Percentiles rank a stretch among this genome's conserved stretches.
Conservation (phyloP, 1,140 invertebrate species). For the Musca domestica region DNA sequence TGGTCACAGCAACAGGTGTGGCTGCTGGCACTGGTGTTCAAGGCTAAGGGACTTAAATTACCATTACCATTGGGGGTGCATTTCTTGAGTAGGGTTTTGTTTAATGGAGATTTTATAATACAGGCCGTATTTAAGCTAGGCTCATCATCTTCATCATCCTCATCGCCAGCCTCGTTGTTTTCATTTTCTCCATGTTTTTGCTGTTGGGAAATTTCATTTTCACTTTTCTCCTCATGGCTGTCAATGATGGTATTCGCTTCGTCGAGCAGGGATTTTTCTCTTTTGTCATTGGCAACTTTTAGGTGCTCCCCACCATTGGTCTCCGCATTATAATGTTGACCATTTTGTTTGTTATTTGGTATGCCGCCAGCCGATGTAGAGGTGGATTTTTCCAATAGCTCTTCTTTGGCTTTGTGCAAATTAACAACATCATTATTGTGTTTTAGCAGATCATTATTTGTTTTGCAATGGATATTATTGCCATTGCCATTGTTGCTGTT, state of each 20-base stretch:
- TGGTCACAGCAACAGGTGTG: neutral
- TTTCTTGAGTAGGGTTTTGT: conserved; percentile 48
- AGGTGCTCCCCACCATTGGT: conserved; percentile 21
- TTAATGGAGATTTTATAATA: conserved; percentile 49
- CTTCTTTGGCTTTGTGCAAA: neutral
- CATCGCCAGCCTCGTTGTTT: conserved; percentile 5
- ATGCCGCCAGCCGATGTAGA: neutral
- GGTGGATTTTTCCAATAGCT: neutral
- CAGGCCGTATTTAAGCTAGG: conserved; percentile 22
- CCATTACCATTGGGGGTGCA: conserved; percentile 46
- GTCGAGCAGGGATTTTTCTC: neutral
- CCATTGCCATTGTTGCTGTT: conserved; percentile 14
- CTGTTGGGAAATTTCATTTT: neutral
- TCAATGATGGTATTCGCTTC: conserved; percentile 21
- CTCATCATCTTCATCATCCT: conserved; percentile 17
- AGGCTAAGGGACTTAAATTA: conserved; percentile 21
- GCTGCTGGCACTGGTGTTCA: neutral
- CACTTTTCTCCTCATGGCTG: conserved; percentile 21
- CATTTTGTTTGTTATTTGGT: conserved; percentile 25
- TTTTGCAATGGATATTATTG: conserved; percentile 12
- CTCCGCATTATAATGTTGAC: conserved; percentile 23
- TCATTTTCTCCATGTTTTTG: neutral
- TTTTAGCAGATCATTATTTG: neutral
- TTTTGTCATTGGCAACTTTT: conserved; percentile 14
- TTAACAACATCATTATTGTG: neutral